Conservation (phyloP, 2,888 invertebrate species). For the Elysia crispata region DNA sequence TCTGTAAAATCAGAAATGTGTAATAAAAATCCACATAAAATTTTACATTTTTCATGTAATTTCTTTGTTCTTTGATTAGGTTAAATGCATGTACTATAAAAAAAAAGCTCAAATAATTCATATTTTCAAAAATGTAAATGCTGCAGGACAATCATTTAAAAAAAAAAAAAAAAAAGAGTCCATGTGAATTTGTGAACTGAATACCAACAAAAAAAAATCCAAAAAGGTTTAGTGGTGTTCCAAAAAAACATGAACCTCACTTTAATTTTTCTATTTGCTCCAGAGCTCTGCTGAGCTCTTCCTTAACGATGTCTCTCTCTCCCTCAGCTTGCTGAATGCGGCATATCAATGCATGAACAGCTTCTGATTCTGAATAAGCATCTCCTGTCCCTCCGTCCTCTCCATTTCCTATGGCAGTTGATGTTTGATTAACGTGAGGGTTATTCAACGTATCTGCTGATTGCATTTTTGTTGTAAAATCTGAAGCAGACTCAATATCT, state of each 20-base stretch:
- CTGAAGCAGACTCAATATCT: too few relatives aligned
- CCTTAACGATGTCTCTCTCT: slow-evolving; percentile 54
- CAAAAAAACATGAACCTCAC: slow-evolving; percentile 48
- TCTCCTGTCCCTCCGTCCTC: neutral
- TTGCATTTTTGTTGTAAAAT: too few relatives aligned
- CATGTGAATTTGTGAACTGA: neutral
- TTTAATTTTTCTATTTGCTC: slow-evolving; percentile 62
- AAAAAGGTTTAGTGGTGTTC: neutral
- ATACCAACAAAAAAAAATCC: neutral
- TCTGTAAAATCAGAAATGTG: slow-evolving; percentile 13
- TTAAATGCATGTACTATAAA: neutral
- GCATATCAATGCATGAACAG: slow-evolving; percentile 55
- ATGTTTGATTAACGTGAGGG: too few relatives aligned
- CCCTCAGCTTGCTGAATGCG: slow-evolving; percentile 81
- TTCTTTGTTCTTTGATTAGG: neutral
- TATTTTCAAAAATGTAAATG: neutral
- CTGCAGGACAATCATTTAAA: neutral
- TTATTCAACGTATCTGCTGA: too few relatives aligned
- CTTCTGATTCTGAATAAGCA: slow-evolving; percentile 45
- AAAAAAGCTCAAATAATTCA: too few relatives aligned
- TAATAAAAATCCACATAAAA: neutral
- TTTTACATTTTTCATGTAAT: neutral
- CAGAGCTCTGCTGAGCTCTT: slow-evolving; percentile 58
- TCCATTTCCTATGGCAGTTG: too few relatives aligned
- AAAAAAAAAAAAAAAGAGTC: neutral